These are phyloP conservation scores for Drepanosiphum platanoidis DNA, from an alignment of 2,888 invertebrate genomes.

Conservation along the genomic window DNA sequence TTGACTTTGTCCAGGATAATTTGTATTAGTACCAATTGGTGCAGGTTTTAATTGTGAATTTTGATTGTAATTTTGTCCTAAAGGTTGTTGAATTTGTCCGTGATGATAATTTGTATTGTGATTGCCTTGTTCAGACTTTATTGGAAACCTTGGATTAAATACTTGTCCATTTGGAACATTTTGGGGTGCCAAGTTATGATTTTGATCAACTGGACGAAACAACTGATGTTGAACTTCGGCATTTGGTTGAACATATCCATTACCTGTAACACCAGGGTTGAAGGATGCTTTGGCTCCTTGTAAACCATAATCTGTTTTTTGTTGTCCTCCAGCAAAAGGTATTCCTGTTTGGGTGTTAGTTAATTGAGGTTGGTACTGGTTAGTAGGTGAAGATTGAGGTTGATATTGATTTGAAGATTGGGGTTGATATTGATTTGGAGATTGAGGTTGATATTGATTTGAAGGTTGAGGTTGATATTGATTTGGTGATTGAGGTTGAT, in stretches of 20 bases:
- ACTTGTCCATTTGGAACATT: neutral
- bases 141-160: neutral
- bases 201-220: neutral
- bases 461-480: conserved; percentile 8
- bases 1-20: conserved; percentile 17
- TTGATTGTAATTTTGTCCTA: no score
- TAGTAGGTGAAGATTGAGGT: neutral
- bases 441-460: conserved; percentile 21
- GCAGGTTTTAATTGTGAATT: neutral
- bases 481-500: conserved; percentile 1
- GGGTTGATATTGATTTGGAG: neutral
- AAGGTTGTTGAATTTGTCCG: neutral
- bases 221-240: neutral
- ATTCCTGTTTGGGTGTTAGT: neutral
- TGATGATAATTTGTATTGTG: conserved; percentile 22
- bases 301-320: conserved; percentile 7
- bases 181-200: conserved; percentile 20
- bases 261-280: conserved; percentile 6
- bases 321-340: conserved; percentile 12
- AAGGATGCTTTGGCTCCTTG: conserved; percentile 17
- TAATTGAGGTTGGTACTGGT: conserved; percentile 6
- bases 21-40: neutral
- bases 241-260: conserved; percentile 11
- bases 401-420: neutral
- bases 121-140: neutral